Evolutionary conservation across 2,113 vertebrate species (phyloP).

Genomic region (Pipra filicauda): DNA sequence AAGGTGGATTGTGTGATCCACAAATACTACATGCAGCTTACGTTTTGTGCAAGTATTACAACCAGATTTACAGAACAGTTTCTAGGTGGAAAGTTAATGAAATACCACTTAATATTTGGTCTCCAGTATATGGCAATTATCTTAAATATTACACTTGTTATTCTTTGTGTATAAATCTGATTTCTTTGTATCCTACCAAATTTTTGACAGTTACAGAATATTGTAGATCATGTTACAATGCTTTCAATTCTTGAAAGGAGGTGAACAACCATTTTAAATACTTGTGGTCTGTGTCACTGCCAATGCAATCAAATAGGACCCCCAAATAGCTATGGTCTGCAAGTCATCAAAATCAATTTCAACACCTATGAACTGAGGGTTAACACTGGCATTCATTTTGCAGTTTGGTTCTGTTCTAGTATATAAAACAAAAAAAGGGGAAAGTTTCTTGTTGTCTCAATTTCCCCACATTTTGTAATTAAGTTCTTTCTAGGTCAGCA

Average conservation of each 20-base stretch:
- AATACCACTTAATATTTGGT: not conserved
- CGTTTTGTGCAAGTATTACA: not conserved
- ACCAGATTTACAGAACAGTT: not conserved
- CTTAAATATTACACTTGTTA: not conserved
- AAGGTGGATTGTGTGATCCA: not conserved
- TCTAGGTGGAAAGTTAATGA: not conserved
- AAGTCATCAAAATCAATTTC: not conserved
- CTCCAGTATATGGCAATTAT: not conserved
- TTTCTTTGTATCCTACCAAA: not conserved
- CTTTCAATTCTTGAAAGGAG: not conserved
- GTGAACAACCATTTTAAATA: not conserved
- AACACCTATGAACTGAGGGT: not conserved
- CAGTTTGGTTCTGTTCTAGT: not conserved
- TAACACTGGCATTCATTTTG: not conserved
- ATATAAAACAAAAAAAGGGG: not conserved
- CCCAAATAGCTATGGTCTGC: not conserved
- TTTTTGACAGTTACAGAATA: not conserved
- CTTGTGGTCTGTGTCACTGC: not conserved
- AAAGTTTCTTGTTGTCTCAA: not conserved
- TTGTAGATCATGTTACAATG: not conserved
- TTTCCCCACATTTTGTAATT: conserved; percentile 1
- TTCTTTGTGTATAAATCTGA: not conserved
- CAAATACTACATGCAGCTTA: not conserved
- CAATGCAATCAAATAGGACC: not conserved
- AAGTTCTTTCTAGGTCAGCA: conserved; percentile 25